Conservation (phyloP, 23 tunicate species). For the Aplidium turbinatum region DNA sequence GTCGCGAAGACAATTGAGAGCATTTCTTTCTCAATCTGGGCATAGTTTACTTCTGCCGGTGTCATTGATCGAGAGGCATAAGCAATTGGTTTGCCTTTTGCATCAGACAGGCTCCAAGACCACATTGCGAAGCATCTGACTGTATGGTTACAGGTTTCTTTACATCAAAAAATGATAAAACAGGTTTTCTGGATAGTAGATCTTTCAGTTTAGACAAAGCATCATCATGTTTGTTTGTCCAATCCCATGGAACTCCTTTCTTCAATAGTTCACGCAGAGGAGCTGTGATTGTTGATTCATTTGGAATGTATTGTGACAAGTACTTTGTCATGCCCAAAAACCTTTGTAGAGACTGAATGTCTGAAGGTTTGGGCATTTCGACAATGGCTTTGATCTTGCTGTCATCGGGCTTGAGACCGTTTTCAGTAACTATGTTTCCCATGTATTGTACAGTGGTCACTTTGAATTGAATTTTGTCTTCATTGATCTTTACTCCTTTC, state of each 20-base stretch:
- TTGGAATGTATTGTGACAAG: slow-evolving; percentile 32
- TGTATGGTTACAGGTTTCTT: slow-evolving; percentile 27
- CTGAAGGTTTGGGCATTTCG: slow-evolving; percentile 42
- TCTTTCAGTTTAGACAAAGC: slow-evolving; percentile 18
- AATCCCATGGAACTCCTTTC: slow-evolving; percentile 11
- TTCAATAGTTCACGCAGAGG: slow-evolving; percentile 37
- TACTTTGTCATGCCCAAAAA: slow-evolving; percentile 39
- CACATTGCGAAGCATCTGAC: slow-evolving; percentile 39
- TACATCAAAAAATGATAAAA: slow-evolving; percentile 24
- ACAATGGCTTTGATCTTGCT: slow-evolving; percentile 21
- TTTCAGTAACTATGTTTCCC: slow-evolving; percentile 22
- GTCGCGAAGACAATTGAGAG: slow-evolving; percentile 28
- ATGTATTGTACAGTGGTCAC: slow-evolving; percentile 10
- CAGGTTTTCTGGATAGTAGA: background rate
- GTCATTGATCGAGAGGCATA: slow-evolving; percentile 32
- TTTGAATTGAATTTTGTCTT: slow-evolving; percentile 28
- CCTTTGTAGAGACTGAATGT: slow-evolving; percentile 13
- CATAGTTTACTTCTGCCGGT: slow-evolving; percentile 33
- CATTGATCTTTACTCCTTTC: slow-evolving; percentile 13
- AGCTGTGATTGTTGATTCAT: slow-evolving; percentile 26
- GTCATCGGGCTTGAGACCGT: slow-evolving; percentile 48
- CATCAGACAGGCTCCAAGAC: slow-evolving; percentile 30
- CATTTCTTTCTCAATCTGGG: slow-evolving; percentile 44
- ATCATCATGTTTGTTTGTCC: slow-evolving; percentile 22
- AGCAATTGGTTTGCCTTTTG: slow-evolving; percentile 39